Percentiles rank a stretch among this genome's conserved stretches.
Conservation (phyloP, 2,888 invertebrate genomes). For the Galerucella nymphaeae region DNA sequence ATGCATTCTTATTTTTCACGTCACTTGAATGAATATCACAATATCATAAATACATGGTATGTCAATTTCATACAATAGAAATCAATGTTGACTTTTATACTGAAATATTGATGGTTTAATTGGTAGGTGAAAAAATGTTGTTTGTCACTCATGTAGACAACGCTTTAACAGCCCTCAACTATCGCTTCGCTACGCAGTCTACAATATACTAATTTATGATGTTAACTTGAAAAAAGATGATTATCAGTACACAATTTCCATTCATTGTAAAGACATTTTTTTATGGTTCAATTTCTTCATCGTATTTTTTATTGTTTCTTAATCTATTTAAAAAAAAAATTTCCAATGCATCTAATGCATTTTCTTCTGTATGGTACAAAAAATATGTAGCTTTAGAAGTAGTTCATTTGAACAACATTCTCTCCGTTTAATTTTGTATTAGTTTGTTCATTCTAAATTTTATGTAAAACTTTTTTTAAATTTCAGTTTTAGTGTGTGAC, state of each 20-base stretch:
- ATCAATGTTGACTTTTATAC: too few species aligned
- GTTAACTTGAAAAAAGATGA: too few species aligned
- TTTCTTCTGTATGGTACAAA: too few species aligned
- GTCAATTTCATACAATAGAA: neutral
- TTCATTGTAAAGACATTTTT: neutral
- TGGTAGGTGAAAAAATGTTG: too few species aligned
- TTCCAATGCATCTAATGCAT: too few species aligned
- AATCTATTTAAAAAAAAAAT: neutral
- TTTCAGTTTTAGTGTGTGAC: neutral
- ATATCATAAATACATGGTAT: neutral
- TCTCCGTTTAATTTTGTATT: neutral
- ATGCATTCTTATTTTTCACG: constrained; percentile 3
- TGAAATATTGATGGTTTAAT: neutral
- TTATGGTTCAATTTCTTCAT: neutral
- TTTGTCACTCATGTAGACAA: too few species aligned
- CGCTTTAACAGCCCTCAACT: too few species aligned
- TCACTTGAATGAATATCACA: neutral
- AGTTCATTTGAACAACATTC: neutral
- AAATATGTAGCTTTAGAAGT: neutral
- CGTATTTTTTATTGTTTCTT: neutral
- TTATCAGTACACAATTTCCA: neutral
- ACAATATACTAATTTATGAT: too few species aligned
- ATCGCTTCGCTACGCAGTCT: too few species aligned
- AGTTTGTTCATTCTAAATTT: neutral
- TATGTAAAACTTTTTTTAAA: neutral